Evolutionary conservation across 2,888 invertebrate species (phyloP), one percentile per base, ranked within the genome.

Genomic region (Norana najaformis): DNA sequence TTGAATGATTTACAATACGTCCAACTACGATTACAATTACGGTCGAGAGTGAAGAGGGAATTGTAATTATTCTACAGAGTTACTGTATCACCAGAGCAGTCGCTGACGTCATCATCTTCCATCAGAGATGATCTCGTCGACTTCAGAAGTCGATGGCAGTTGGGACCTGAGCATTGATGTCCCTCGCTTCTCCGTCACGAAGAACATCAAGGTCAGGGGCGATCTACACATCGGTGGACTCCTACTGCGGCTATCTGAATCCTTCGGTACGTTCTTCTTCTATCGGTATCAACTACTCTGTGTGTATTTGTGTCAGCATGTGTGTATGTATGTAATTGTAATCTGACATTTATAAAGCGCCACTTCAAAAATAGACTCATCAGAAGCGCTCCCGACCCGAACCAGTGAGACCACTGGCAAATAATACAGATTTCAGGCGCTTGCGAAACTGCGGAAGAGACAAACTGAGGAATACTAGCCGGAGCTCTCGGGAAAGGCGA

Each of bases 141-240:
- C 8, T 1, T 1, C 6, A 69, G 69, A 69, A 0, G 69, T 35
- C 18, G 99, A 99, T 95, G 98, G 98, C 93, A 97, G 98, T 94
- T 99, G 99, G 99, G 98, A 98, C 96, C 96, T 99, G 95, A 96
- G 97, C 93, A 97, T 98, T 93, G 97, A 96, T 95, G 98, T 98
- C 94, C 98, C 98, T 91, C 98, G 98, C 95, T 92, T 94, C 35
- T 93, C 94, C 88, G 97, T 98, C 93, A 98, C 98, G 95, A 96
- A 97, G 93, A 97, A 97, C 91, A 96, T 99, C 94, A 96, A 98
- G 93, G 98, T 99, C 93, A 98, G 92, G 95, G 98, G 99, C 93
- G 98, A 99, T 95, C 96, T 98, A 94, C 98, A 99, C 95, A 97
- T 99, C 95, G 99, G 99, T 92, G 99, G 99, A 93, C 97, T 99